Conservation (phyloP, 2,113 vertebrate species). For the Uropsilus gracilis region DNA sequence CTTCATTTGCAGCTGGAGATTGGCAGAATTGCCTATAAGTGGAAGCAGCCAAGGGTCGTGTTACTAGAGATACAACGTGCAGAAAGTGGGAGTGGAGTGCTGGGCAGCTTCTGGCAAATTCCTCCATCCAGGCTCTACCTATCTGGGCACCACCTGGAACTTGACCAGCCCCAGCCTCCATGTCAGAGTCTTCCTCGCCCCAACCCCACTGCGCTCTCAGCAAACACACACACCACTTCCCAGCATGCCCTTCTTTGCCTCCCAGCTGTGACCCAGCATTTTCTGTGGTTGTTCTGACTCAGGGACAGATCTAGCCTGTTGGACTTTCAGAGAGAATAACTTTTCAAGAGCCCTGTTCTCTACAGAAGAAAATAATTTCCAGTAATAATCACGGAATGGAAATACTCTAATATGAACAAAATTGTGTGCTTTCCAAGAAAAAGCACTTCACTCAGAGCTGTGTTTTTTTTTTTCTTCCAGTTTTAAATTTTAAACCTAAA, state of each 20-base stretch:
- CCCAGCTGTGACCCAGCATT: not conserved
- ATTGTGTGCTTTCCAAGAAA: not conserved
- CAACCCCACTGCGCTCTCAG: not conserved
- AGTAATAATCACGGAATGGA: not conserved
- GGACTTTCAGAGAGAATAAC: not conserved
- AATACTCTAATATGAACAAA: not conserved
- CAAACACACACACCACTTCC: not conserved
- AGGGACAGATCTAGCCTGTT: too few species aligned
- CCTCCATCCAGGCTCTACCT: too few species aligned
- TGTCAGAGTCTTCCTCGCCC: not conserved
- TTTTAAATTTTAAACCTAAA: not conserved
- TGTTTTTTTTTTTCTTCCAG: not conserved
- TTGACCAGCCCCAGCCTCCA: not conserved
- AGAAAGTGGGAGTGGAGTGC: too few species aligned
- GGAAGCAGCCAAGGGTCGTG: too few species aligned
- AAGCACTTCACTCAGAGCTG: not conserved
- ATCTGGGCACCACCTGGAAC: not conserved
- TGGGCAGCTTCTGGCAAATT: too few species aligned
- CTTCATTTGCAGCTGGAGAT: too few species aligned
- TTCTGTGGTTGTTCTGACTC: not conserved
- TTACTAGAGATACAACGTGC: too few species aligned
- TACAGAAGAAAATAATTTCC: not conserved
- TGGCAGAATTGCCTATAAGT: too few species aligned
- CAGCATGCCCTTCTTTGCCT: not conserved
- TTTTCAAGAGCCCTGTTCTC: not conserved